Evolutionary conservation across 2,113 vertebrate genomes (phyloP).

Genomic region (Butorides virescens): DNA sequence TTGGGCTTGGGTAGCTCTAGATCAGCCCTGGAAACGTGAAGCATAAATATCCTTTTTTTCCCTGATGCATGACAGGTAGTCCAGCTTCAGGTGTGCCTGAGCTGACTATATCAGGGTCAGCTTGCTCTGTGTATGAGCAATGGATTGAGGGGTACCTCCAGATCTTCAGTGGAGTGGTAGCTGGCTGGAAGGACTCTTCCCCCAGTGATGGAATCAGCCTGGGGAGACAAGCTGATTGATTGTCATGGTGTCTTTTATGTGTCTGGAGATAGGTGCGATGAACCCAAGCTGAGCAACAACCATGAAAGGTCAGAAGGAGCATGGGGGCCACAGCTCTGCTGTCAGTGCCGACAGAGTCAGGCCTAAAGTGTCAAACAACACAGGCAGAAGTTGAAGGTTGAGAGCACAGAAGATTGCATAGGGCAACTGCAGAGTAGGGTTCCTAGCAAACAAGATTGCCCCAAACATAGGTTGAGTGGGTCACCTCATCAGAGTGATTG

Average conservation of each 20-base stretch:
- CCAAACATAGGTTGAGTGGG: background rate
- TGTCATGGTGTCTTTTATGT: too few species aligned
- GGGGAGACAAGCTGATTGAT: background rate
- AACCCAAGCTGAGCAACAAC: background rate
- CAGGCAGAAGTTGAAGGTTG: rapidly evolving
- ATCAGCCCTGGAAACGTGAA: background rate
- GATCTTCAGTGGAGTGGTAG: background rate
- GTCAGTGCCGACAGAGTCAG: background rate
- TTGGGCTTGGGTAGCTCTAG: background rate
- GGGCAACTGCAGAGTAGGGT: background rate
- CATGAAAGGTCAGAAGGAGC: background rate
- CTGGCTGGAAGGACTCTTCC: background rate
- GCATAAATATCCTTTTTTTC: background rate
- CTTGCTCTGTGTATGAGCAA: background rate
- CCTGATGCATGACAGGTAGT: background rate
- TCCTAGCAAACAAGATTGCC: background rate
- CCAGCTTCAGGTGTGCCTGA: background rate
- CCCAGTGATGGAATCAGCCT: rapidly evolving
- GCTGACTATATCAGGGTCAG: background rate
- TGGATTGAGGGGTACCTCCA: background rate
- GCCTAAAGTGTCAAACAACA: background rate
- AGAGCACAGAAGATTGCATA: background rate
- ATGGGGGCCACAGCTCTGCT: background rate
- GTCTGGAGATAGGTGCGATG: background rate
- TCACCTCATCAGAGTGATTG: too few species aligned